Evolutionary conservation across 2,797 vertebrate genomes (phyloP).

Genomic region (Enteromius radiatus): DNA sequence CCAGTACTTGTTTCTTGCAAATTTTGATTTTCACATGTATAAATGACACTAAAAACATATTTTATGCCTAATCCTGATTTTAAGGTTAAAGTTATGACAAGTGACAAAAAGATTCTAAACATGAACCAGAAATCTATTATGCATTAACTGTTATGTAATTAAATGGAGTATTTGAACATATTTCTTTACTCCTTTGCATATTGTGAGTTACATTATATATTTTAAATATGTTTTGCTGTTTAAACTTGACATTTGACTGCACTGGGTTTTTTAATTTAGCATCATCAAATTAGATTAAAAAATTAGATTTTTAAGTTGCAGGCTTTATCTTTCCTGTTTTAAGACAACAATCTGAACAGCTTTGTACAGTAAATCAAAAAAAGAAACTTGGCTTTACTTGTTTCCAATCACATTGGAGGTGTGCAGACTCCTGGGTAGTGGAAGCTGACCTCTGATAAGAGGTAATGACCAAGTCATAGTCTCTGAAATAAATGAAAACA

Average conservation of each 20-base stretch:
- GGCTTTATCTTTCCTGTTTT: not conserved
- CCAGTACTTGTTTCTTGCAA: not conserved
- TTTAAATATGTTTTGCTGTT: not conserved
- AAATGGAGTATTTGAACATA: not conserved
- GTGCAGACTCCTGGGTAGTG: slow-evolving; percentile 94
- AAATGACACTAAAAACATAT: not conserved
- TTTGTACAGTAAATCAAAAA: slow-evolving; percentile 17
- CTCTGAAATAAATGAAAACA: slow-evolving; percentile 74
- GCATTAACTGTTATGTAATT: not conserved
- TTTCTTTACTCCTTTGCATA: not conserved
- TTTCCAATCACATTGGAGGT: slow-evolving; percentile 94
- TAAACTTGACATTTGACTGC: not conserved
- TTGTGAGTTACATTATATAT: not conserved
- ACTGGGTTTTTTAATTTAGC: not conserved
- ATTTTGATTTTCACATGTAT: not conserved
- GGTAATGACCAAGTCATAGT: slow-evolving; percentile 92
- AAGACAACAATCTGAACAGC: not conserved
- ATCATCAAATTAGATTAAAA: not conserved
- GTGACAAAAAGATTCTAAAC: too few relatives aligned
- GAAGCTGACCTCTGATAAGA: slow-evolving; percentile 83
- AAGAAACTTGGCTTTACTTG: slow-evolving; percentile 77
- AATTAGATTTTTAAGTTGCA: not conserved
- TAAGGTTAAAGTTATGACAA: not conserved
- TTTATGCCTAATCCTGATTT: not conserved
- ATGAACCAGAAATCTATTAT: too few relatives aligned